Base-by-base conservation (phyloP, 2,113 vertebrate genomes). In the Aepyceros melampus region DNA sequence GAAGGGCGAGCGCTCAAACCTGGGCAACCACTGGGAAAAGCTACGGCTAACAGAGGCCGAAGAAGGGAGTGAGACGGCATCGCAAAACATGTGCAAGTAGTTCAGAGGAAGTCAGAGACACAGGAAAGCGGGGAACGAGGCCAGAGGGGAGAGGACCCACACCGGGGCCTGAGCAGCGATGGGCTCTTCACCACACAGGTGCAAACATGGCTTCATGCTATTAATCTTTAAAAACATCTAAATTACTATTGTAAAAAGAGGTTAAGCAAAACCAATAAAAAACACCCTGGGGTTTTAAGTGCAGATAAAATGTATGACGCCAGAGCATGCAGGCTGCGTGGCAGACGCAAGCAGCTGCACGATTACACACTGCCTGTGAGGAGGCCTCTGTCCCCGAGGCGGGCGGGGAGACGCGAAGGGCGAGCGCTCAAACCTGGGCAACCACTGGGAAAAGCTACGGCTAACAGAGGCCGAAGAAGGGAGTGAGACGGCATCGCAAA, bases 261-360 rank as follows among this genome's bases (percentile, higher is more conserved):
- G n/a, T 6, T 10, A 43, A 43, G 64, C 19, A 43, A 86, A 62
- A 62, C 13, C 43, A 88, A 55, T 19, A 55, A 3, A 84, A 74
- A 88, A 64, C 1, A 40, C 11, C 21, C 2, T 56, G 56, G 51
- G 64, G 62, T 21, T 62, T 82, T 53, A n/a, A 23, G 2, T 16
- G 19, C 19, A 90, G 76, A 27, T 49, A 40, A 76, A 56, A 81
- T 3, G 10, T 10, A 56, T 12, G 79, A 49, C 55, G 43, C 21
- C 62, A 9, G 6, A 33, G 13, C 92, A 56, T 2, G 3, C 14
- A 31, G 56, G 31, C 36, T 23, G 31, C 36, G 8, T 23, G 40
- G 33, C 3, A 3, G 5, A 40, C 2, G 9, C 1, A 6, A 0
- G 14, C 6, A 27, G 55, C 13, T 5, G 4, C 5, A 5, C 15